These are phyloP conservation scores for Sterrhoptilus dennistouni DNA, from an alignment of 2,113 vertebrate genomes.

Conservation along the genomic window DNA sequence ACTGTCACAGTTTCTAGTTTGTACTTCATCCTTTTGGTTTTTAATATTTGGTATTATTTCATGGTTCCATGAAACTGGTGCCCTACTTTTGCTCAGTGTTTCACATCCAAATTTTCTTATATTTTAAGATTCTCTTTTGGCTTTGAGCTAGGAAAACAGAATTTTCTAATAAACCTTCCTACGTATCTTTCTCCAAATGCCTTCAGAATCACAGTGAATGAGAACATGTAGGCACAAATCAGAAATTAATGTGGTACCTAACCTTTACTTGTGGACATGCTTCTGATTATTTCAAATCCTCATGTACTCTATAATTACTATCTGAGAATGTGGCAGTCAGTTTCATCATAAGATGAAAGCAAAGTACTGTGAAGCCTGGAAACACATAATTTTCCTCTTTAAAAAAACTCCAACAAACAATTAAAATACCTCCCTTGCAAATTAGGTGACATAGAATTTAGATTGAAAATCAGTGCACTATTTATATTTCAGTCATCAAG, in stretches of 20 bases:
- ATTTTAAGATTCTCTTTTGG: neutral
- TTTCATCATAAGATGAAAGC: neutral
- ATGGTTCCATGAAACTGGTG: neutral
- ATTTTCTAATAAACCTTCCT: neutral
- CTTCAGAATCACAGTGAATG: neutral
- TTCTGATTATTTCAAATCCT: conserved; percentile 11
- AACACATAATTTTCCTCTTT: neutral
- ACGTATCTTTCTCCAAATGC: fast-evolving
- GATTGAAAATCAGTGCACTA: neutral
- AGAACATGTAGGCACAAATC: neutral
- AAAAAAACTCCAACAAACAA: neutral
- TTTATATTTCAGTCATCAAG: neutral
- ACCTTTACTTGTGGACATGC: neutral
- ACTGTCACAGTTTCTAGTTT: neutral
- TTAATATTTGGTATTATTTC: neutral
- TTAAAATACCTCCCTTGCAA: neutral
- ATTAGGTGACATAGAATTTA: neutral
- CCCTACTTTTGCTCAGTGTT: neutral
- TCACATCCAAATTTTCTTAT: neutral
- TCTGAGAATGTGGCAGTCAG: neutral
- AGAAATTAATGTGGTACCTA: neutral
- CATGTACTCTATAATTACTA: neutral
- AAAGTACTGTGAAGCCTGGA: neutral
- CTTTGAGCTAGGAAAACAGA: neutral
- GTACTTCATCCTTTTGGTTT: neutral